Evolutionary conservation across 2,888 invertebrate species (phyloP), one percentile per base, ranked within the genome.

Genomic region (Cantharis lateralis): DNA sequence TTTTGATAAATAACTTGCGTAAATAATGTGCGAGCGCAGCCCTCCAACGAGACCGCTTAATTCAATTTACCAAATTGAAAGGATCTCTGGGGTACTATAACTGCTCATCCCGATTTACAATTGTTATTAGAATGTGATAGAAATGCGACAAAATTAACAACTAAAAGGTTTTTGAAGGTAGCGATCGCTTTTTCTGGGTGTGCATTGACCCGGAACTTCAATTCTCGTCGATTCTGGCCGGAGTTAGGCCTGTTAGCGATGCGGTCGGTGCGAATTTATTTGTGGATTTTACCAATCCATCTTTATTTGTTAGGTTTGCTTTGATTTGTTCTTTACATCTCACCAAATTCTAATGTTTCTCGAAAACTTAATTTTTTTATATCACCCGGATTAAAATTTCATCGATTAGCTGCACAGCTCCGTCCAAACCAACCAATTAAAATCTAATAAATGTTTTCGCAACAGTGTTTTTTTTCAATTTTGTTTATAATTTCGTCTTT

Each of bases 221-320:
- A 81, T 81, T 82, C 80, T 80, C 80, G 81, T 77, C 78, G 79
- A 75, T 79, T 76, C 77, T 78, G 73, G 71, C 66, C 73, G 77
- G 74, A 74, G 76, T 74, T 70, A 66, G 63, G 75, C 82, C 82
- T 81, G 82, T 82, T 82, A 82, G 82, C 82, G 78, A 77, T 81
- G 80, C 79, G 81, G 82, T 82, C 80, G 78, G 77, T 78, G 79
- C 81, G 78, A 80, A 82, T 82, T 81, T 82, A 82, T 82, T 81
- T 80, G 80, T 77, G 77, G 81, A 75, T 78, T 74, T 76, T 72
- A 72, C 70, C 80, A 72, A 81, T 82, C 78, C 78, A 72, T 81
- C 80, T 81, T 82, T 81, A 82, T 82, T 82, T 82, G 80, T 78
- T 78, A 78, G 76, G 75, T 80, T 78, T 77, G 75, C 73, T 75